phyloP scores from a whole-genome alignment of 2,797 vertebrate species.

The Fistularia tabacaria region DNA sequence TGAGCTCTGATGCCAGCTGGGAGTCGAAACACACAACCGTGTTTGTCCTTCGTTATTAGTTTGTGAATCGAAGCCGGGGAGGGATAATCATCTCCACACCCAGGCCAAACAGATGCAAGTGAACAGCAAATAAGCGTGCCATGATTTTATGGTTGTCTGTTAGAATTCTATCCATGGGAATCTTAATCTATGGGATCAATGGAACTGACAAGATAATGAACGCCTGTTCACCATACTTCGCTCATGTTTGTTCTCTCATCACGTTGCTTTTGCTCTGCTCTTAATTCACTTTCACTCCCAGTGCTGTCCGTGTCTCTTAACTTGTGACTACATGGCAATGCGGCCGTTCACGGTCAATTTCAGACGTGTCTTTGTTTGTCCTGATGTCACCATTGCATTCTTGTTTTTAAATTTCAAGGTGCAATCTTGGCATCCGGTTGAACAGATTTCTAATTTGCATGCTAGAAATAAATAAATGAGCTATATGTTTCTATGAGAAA shows the following conservation, averaged over 20 bases:
- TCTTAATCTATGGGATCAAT: constrained; percentile 88
- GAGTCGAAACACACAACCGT: constrained; percentile 88
- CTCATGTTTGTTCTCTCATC: constrained; percentile 5
- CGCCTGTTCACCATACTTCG: constrained; percentile 35
- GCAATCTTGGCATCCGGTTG: too few species aligned
- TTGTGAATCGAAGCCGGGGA: too few species aligned
- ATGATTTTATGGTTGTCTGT: constrained; percentile 91
- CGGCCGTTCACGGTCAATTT: background rate
- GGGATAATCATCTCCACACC: constrained; percentile 86
- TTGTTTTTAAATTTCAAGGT: too few species aligned
- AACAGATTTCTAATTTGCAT: too few species aligned
- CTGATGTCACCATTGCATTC: too few species aligned
- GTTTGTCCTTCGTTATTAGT: constrained; percentile 95
- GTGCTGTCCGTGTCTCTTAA: too few species aligned
- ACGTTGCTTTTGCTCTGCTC: constrained; percentile 15
- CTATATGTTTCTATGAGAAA: too few species aligned
- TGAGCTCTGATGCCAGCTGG: constrained; percentile 85
- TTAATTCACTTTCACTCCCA: constrained; percentile 24
- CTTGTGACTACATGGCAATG: too few species aligned
- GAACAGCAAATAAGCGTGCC: constrained; percentile 89
- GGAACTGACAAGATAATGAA: constrained; percentile 74
- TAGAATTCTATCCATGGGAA: constrained; percentile 88
- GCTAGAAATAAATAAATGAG: too few species aligned
- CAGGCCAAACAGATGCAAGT: constrained; percentile 89
- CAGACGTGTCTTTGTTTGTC: too few species aligned